Evolutionary conservation across 2,888 invertebrate genomes (phyloP).

Genomic region (Sinodicranocentrus sp.): DNA sequence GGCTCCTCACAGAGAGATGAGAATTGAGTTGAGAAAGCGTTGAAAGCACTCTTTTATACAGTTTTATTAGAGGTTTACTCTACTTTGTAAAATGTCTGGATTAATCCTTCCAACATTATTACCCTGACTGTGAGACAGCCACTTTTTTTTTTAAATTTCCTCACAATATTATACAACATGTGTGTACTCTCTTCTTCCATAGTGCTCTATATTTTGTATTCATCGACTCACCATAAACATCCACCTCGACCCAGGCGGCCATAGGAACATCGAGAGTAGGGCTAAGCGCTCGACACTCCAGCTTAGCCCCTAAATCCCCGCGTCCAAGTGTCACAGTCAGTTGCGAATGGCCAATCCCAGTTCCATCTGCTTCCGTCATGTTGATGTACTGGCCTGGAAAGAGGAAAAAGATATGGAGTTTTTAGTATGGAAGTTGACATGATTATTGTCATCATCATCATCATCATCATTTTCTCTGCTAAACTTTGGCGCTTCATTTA

Average conservation of each 20-base stretch:
- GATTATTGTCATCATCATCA: not conserved
- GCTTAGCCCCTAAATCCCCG: slow-evolving; percentile 85
- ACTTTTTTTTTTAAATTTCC: too few relatives aligned
- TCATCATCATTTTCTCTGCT: not conserved
- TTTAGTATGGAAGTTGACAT: not conserved
- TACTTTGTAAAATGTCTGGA: not conserved
- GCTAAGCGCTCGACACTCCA: slow-evolving; percentile 86
- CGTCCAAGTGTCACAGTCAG: slow-evolving; percentile 84
- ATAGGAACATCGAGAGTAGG: slow-evolving; percentile 82
- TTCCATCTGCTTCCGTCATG: slow-evolving; percentile 81
- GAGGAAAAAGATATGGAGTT: too few relatives aligned
- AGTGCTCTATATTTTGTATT: not conserved
- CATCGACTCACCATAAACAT: slow-evolving; percentile 85
- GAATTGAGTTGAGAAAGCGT: too few relatives aligned
- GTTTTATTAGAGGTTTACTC: not conserved
- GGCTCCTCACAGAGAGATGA: too few relatives aligned
- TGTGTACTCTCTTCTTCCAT: not conserved
- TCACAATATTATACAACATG: too few relatives aligned
- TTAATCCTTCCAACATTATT: too few relatives aligned
- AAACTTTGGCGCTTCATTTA: not conserved
- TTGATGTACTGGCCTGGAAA: slow-evolving; percentile 80
- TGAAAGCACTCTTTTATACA: too few relatives aligned
- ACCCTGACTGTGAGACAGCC: too few relatives aligned
- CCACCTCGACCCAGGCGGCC: slow-evolving; percentile 81
- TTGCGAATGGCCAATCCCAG: slow-evolving; percentile 84